Conservation (phyloP, 2,113 vertebrate species). For the Oophaga pumilio region DNA sequence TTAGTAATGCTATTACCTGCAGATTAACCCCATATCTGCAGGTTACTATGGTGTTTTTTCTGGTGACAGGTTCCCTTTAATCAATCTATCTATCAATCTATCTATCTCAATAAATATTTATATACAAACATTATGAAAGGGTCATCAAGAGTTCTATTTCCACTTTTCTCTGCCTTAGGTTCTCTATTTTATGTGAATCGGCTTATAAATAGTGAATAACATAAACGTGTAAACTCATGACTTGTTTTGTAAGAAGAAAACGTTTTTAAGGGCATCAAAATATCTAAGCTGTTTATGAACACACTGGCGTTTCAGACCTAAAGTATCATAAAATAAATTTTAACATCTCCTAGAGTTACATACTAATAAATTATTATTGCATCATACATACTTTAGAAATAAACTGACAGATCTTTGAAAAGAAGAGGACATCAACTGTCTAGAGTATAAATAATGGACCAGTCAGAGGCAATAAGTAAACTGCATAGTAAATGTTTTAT, state of each 20-base stretch:
- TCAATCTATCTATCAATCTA: too few species aligned
- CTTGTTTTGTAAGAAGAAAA: background rate
- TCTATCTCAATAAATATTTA: too few species aligned
- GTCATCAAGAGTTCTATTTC: too few species aligned
- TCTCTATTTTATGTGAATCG: too few species aligned
- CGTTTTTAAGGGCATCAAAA: background rate
- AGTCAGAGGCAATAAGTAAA: conserved; percentile 1
- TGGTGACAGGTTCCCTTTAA: too few species aligned
- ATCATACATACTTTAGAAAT: background rate
- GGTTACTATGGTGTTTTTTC: too few species aligned
- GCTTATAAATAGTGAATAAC: too few species aligned
- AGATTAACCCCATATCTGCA: too few species aligned
- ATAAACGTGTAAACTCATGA: too few species aligned
- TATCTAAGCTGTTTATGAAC: background rate
- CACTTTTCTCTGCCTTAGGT: too few species aligned
- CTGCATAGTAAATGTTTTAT: conserved; percentile 26
- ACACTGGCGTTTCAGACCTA: background rate
- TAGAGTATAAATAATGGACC: conserved; percentile 10
- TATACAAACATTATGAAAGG: too few species aligned
- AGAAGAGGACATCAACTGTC: conserved; percentile 5
- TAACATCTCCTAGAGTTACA: background rate
- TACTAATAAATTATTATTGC: background rate
- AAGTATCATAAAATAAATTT: background rate
- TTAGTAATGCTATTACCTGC: too few species aligned
- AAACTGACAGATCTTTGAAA: background rate